These are phyloP conservation scores for Harpalus rufipes DNA, from an alignment of 2,888 invertebrate genomes.

Conservation along the genomic window DNA sequence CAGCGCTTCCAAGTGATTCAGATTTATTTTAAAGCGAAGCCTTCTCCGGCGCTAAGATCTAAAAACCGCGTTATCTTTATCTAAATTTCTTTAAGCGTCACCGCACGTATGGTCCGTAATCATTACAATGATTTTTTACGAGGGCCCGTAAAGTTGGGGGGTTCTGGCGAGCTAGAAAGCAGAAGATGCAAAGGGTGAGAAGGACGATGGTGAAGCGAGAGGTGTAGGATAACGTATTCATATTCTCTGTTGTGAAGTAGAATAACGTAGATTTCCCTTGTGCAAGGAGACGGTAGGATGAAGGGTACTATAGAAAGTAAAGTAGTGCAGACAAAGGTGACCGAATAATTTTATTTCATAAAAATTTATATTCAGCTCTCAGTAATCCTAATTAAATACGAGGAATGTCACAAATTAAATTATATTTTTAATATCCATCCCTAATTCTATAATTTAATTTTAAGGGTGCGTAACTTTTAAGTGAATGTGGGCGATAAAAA, in stretches of 20 bases:
- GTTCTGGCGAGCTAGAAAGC: slow-evolving; percentile 11
- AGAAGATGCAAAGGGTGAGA: not conserved
- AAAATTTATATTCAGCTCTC: too few species aligned
- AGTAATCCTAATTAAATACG: too few species aligned
- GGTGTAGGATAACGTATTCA: slow-evolving; percentile 59
- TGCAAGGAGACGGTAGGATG: not conserved
- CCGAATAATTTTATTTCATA: too few species aligned
- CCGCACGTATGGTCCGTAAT: slow-evolving; percentile 61
- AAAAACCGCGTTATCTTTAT: slow-evolving; percentile 61
- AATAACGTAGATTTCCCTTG: slow-evolving; percentile 58
- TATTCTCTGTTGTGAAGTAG: slow-evolving; percentile 42
- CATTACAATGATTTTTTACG: slow-evolving; percentile 66
- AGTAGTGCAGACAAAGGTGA: too few species aligned
- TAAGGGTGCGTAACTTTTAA: too few species aligned
- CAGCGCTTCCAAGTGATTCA: slow-evolving; percentile 56
- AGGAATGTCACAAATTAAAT: too few species aligned
- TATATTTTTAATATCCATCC: too few species aligned
- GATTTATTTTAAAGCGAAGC: slow-evolving; percentile 60
- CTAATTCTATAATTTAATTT: too few species aligned
- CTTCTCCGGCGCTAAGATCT: slow-evolving; percentile 36
- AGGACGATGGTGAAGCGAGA: slow-evolving; percentile 17
- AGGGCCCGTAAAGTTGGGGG: slow-evolving; percentile 48
- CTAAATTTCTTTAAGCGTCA: slow-evolving; percentile 61
- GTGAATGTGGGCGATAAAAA: too few species aligned
- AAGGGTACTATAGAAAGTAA: too few species aligned